Conservation (phyloP, 1,140 invertebrate species). For the Ctenoplectra terminalis region DNA sequence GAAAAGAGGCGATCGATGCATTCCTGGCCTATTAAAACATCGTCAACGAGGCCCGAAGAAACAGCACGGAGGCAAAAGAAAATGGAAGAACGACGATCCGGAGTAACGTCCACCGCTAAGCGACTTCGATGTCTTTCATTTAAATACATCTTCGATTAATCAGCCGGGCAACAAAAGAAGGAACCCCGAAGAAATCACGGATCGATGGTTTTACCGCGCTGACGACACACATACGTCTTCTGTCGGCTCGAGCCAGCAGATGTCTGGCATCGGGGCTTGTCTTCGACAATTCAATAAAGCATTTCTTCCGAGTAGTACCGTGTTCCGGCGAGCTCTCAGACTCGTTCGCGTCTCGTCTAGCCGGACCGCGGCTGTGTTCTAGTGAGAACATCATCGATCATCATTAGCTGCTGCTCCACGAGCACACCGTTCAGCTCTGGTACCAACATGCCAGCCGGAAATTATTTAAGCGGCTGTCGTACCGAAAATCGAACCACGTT, state of each 20-base stretch:
- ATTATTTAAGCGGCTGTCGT: constrained; percentile 31
- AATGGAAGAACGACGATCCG: background rate
- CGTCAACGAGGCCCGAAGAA: background rate
- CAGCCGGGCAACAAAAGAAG: constrained; percentile 16
- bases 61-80: background rate
- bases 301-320: constrained; percentile 29
- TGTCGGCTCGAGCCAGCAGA: constrained; percentile 28
- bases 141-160: constrained; percentile 27
- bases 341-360: constrained; percentile 44
- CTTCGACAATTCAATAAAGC: constrained; percentile 53
- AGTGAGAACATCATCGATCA: constrained; percentile 71
- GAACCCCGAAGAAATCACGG: constrained; percentile 12
- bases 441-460: background rate
- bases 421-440: background rate
- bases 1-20: background rate
- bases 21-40: constrained; percentile 36
- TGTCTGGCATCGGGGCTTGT: constrained; percentile 42
- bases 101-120: background rate
- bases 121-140: constrained; percentile 8
- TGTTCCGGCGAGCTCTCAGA: constrained; percentile 6
- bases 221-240: constrained; percentile 43
- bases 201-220: constrained; percentile 31
- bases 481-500: constrained; percentile 21
- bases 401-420: constrained; percentile 65
- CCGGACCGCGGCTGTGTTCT: constrained; percentile 41